Conservation (phyloP, 2,797 vertebrate species). For the Eutrigla gurnardus region DNA sequence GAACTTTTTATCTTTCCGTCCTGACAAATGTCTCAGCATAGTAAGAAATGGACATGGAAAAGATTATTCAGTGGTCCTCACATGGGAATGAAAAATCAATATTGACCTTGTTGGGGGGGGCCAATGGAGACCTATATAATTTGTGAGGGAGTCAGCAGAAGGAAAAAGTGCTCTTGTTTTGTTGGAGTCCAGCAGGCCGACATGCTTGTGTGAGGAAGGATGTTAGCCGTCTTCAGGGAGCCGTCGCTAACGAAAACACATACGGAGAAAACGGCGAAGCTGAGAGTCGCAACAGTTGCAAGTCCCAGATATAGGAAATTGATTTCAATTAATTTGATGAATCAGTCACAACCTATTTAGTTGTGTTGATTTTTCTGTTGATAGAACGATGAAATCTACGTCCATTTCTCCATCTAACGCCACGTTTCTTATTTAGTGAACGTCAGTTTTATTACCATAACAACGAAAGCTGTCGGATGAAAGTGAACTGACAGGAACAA, state of each 20-base stretch:
- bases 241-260: constrained; percentile 50
- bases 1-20: constrained; percentile 63
- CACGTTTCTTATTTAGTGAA: too few species aligned
- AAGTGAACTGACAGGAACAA: neutral
- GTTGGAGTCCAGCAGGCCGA: constrained; percentile 39
- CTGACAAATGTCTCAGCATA: constrained; percentile 66
- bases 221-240: constrained; percentile 33
- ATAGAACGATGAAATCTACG: neutral
- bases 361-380: neutral
- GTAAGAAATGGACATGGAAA: constrained; percentile 58
- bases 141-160: constrained; percentile 63
- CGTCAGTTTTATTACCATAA: neutral
- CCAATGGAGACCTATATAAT: constrained; percentile 61
- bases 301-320: neutral
- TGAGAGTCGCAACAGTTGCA: neutral
- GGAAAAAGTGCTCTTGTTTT: constrained; percentile 42
- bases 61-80: constrained; percentile 68
- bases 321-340: constrained; percentile 14
- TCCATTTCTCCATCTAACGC: neutral
- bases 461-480: neutral
- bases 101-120: constrained; percentile 57
- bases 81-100: constrained; percentile 76
- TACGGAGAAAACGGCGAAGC: constrained; percentile 43
- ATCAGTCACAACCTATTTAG: neutral
- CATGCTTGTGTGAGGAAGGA: constrained; percentile 18